Conservation (phyloP, 53 echinoderm and acorn worm genomes). For the Mesocentrotus franciscanus region DNA sequence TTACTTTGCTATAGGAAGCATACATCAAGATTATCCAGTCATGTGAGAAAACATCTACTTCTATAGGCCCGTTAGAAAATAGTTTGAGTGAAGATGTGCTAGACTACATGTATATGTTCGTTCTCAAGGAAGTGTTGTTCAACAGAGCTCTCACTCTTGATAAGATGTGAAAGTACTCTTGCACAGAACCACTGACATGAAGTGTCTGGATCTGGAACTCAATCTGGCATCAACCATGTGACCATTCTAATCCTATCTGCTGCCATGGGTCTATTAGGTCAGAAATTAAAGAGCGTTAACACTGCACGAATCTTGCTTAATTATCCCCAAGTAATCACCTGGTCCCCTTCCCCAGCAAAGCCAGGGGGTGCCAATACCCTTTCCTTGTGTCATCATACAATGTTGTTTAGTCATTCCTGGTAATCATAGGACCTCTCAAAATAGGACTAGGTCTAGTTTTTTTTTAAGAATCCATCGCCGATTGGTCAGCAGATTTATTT, state of each 20-base stretch:
- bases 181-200: neutral
- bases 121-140: neutral
- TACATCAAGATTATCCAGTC: too few relatives aligned
- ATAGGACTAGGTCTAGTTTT: neutral
- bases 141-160: neutral
- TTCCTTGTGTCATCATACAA: neutral
- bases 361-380: neutral
- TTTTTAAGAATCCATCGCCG: neutral
- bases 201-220: neutral
- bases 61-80: too few relatives aligned
- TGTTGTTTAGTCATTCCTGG: neutral
- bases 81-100: too few relatives aligned
- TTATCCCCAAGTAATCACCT: neutral
- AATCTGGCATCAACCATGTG: neutral
- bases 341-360: neutral
- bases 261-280: neutral
- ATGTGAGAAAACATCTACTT: too few relatives aligned
- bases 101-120: too few relatives aligned
- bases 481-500: neutral
- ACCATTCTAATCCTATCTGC: neutral
- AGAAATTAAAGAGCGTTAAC: neutral
- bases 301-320: neutral
- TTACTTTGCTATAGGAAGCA: too few relatives aligned
- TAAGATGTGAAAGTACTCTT: neutral
- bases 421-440: neutral